Evolutionary conservation across 2,888 invertebrate species (phyloP).

Genomic region (Campoplex capitator): DNA sequence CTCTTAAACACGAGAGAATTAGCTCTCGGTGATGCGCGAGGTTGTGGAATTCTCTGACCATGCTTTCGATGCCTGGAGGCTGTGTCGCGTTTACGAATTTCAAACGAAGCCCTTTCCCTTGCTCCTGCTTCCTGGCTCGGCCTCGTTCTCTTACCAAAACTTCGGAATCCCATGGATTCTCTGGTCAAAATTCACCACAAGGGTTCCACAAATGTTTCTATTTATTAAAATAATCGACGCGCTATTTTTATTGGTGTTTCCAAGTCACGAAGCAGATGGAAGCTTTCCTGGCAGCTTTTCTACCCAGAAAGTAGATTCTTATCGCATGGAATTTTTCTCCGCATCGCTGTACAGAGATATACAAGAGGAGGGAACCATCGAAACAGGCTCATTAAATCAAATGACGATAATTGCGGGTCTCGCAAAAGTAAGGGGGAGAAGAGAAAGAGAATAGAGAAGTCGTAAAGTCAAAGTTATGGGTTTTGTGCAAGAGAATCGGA

Average conservation of each 20-base stretch:
- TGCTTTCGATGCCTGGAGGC: constrained; percentile 77
- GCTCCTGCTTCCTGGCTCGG: neutral
- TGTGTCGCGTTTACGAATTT: constrained; percentile 29
- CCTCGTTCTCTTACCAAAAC: constrained; percentile 74
- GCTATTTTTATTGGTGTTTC: neutral
- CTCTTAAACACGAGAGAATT: constrained; percentile 35
- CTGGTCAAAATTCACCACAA: neutral
- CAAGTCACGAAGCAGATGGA: neutral
- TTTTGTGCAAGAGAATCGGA: constrained; percentile 81
- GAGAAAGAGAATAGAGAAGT: constrained; percentile 76
- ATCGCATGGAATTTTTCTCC: neutral
- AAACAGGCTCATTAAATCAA: constrained; percentile 77
- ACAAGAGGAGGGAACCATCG: constrained; percentile 66
- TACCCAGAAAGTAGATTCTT: neutral
- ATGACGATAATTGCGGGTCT: constrained; percentile 78
- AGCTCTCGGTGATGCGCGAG: constrained; percentile 44
- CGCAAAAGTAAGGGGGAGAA: constrained; percentile 36
- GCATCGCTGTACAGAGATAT: neutral
- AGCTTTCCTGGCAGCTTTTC: neutral
- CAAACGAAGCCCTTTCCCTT: constrained; percentile 27
- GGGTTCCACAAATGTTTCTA: constrained; percentile 47
- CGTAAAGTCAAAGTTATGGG: constrained; percentile 84
- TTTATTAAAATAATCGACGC: constrained; percentile 38
- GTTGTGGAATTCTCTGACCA: constrained; percentile 82
- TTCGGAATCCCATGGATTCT: constrained; percentile 66